Base-by-base conservation (phyloP, 2,797 vertebrate genomes). In the Acomys russatus region DNA sequence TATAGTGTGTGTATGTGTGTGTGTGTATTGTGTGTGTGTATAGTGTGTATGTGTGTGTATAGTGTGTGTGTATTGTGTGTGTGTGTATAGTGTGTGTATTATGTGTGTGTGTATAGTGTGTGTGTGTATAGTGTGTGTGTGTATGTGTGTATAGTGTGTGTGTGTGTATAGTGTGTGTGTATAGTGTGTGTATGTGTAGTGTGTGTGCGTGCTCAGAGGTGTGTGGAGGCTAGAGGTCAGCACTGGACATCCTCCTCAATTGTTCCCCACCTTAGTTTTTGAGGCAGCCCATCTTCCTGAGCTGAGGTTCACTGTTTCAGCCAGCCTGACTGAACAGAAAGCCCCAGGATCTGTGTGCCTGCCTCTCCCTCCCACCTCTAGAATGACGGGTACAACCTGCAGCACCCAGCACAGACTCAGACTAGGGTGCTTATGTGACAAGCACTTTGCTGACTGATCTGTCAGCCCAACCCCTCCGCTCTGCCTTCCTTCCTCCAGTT, bases 71-170 rank as follows among this genome's bases (percentile, higher is more conserved):
- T 9, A n/a, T 7, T 30, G 61, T 64, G 23, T 28, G n/a, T 28
- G 2, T 38, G 23, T 63, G 20, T 38, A n/a, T n/a, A n/a, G 79
- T 79, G 18, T 25, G 3, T 35, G 14, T 70, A n/a, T n/a, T n/a
- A n/a, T n/a, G 2, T 38, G 3, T 22, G 1, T 38, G 0, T 74
- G 9, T 44, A 1, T 71, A 33, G 1, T 38, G 0, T 73, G 3
- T 73, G 18, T 38, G 9, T 73, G 3, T 56, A 56, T 56, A 14
- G 5, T 61, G 20, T 35, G 10, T 25, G 6, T 6, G 0, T 82
- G 20, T 14, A 0, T 68, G 25, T 11, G 2, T 66, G 18, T 22
- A 1, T 10, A 15, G 1, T 44, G 1, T 74, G 3, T 74, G 22
- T 20, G 2, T 73, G n/a, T 38, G 7, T 71, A n/a, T n/a, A n/a